Conservation (phyloP, 2,113 vertebrate species). For the Glaucidium brasilianum region DNA sequence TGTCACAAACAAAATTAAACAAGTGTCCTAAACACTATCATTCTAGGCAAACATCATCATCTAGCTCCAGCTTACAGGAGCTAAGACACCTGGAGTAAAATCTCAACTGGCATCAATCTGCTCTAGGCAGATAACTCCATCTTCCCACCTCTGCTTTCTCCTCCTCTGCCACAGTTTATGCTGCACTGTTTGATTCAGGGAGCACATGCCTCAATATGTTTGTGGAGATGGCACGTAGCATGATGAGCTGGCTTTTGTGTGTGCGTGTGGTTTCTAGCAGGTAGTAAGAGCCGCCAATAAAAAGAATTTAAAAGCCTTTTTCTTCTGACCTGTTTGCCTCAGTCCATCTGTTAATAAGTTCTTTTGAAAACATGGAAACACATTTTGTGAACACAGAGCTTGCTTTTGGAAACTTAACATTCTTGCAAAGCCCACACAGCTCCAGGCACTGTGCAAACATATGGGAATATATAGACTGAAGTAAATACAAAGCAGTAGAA, state of each 20-base stretch:
- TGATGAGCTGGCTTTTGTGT: not conserved
- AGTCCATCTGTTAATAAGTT: not conserved
- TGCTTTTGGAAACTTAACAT: not conserved
- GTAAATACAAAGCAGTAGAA: not conserved
- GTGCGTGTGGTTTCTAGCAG: not conserved
- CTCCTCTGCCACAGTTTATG: not conserved
- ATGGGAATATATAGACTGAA: not conserved
- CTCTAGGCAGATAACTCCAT: not conserved
- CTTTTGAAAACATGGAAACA: not conserved
- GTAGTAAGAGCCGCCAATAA: not conserved
- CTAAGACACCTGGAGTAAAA: not conserved
- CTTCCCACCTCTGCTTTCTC: not conserved
- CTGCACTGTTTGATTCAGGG: accelerated
- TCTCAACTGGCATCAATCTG: not conserved
- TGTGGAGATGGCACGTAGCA: accelerated
- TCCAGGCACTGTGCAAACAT: not conserved
- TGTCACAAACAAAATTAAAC: not conserved
- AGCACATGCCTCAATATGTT: not conserved
- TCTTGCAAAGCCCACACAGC: not conserved
- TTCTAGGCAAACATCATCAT: not conserved
- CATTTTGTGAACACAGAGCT: not conserved
- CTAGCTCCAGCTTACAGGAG: not conserved
- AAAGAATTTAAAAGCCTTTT: not conserved
- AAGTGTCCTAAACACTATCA: not conserved
- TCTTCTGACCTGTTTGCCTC: not conserved